Percentiles rank a stretch among this genome's conserved stretches.
Evolutionary conservation across 2,797 vertebrate species (phyloP).

Genomic region (Fratercula arctica): DNA sequence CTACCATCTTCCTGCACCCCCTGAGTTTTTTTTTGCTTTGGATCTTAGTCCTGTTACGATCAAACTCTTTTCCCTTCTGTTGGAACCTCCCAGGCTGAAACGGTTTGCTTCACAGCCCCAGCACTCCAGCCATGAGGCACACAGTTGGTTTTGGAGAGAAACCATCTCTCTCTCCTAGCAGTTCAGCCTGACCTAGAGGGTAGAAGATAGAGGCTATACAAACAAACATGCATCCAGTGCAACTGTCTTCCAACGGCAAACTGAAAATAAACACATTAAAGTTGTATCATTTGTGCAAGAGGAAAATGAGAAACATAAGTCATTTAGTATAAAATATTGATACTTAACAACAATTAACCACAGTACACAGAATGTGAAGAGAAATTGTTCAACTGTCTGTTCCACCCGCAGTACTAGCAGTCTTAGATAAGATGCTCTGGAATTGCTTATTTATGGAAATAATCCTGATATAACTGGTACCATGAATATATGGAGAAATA

Average conservation of each 20-base stretch:
- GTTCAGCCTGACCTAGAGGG: not conserved
- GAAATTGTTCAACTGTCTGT: not conserved
- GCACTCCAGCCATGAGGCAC: not conserved
- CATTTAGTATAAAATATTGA: not conserved
- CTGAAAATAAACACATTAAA: not conserved
- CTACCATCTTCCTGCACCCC: not conserved
- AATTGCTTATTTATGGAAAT: not conserved
- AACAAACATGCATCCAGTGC: not conserved
- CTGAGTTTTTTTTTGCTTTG: not conserved
- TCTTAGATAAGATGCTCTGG: not conserved
- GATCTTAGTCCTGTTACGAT: not conserved
- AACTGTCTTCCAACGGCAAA: not conserved
- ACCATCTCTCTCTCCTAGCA: not conserved
- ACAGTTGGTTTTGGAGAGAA: not conserved
- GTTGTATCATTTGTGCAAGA: not conserved
- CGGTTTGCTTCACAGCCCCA: not conserved
- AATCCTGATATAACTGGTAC: not conserved
- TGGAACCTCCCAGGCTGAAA: not conserved
- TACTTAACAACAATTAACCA: not conserved
- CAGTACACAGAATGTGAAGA: not conserved
- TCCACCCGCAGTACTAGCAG: not conserved
- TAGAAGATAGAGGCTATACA: not conserved
- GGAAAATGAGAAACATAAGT: not conserved
- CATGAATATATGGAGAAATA: rapidly evolving
- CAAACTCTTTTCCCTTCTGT: not conserved